A percentile compares a stretch with the other conserved stretches of the same genome.
phyloP scores from a whole-genome alignment of 2,888 invertebrate species.

The Lycocerus yunnanus region DNA sequence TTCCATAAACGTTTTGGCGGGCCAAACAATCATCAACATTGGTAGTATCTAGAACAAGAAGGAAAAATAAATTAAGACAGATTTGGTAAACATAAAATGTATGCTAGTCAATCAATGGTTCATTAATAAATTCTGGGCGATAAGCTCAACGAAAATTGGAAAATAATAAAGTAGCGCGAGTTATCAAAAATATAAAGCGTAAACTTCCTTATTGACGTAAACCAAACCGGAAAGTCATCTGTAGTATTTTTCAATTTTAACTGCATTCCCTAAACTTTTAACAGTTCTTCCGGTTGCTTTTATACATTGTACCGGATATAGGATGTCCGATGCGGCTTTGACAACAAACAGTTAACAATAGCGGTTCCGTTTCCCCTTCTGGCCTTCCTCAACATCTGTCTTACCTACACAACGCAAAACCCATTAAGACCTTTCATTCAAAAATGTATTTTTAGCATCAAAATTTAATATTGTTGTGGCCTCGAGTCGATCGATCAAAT shows the following conservation, averaged over 20 bases:
- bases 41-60: constrained; percentile 53
- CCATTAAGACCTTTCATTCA: not conserved
- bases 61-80: constrained; percentile 9
- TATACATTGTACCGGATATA: constrained; percentile 49
- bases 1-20: constrained; percentile 55
- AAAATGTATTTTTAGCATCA: not conserved
- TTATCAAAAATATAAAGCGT: not conserved
- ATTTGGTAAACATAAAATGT: not conserved
- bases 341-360: constrained; percentile 34
- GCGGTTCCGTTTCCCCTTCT: constrained; percentile 32
- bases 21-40: constrained; percentile 54
- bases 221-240: constrained; percentile 26
- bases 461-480: not conserved
- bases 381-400: constrained; percentile 24
- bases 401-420: constrained; percentile 13
- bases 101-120: not conserved
- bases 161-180: not conserved
- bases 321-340: constrained; percentile 53
- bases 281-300: constrained; percentile 45
- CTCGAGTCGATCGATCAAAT: not conserved
- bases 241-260: constrained; percentile 37
- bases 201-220: not conserved
- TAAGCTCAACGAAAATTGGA: not conserved
- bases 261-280: constrained; percentile 38
- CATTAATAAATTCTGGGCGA: not conserved